Evolutionary conservation across 2,113 vertebrate genomes (phyloP).

Genomic region (rabbit (Oryctolagus cuniculus)): DNA sequence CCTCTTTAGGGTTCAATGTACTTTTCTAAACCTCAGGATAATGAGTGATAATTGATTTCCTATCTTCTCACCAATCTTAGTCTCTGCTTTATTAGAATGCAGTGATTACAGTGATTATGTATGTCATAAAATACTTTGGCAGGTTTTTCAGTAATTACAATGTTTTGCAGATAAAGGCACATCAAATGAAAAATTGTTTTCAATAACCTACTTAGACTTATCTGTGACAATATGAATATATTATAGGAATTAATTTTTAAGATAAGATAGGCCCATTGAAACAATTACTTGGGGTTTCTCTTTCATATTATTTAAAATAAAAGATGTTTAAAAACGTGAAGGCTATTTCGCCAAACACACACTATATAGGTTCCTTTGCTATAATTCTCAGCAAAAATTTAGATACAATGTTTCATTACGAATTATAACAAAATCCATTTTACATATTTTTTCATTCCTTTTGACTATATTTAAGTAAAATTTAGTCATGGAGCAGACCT

Average conservation of each 20-base stretch:
- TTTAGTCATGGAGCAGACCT: neutral
- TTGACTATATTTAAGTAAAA: neutral
- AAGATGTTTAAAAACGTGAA: neutral
- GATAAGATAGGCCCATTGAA: neutral
- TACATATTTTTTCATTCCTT: neutral
- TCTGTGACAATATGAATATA: neutral
- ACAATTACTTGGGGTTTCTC: neutral
- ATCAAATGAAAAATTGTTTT: neutral
- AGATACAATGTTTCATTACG: neutral
- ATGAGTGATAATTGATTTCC: neutral
- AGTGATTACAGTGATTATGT: neutral
- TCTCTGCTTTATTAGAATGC: neutral
- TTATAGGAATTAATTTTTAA: neutral
- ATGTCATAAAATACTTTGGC: neutral
- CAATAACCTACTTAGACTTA: neutral
- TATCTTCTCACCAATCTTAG: neutral
- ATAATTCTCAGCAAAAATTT: neutral
- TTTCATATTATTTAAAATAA: constrained; percentile 12
- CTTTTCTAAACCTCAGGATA: neutral
- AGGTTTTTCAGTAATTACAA: neutral
- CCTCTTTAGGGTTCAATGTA: neutral
- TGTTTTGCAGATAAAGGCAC: neutral
- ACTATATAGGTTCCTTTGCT: neutral
- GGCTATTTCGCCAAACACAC: neutral
- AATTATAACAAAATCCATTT: neutral